Conservation (phyloP, 1,140 invertebrate species). For the Trichoplusia ni region DNA sequence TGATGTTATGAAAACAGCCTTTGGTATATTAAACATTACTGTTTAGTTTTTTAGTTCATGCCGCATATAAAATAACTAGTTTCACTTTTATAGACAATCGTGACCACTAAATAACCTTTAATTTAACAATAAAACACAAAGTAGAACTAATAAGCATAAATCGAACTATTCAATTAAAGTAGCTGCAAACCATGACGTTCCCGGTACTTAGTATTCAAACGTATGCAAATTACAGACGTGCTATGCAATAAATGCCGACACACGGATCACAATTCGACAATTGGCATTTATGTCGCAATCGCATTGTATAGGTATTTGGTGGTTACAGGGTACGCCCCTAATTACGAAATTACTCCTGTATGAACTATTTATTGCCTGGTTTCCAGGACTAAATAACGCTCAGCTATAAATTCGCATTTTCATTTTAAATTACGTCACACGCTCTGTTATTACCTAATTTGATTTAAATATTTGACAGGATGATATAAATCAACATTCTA, state of each 20-base stretch:
- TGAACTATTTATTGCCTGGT: conserved; percentile 12
- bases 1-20: too few relatives aligned
- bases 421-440: conserved; percentile 15
- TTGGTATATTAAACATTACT: too few relatives aligned
- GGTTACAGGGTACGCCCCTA: conserved; percentile 18
- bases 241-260: conserved; percentile 81
- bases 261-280: conserved; percentile 79
- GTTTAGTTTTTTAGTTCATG: too few relatives aligned
- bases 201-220: conserved; percentile 79
- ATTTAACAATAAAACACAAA: conserved; percentile 58
- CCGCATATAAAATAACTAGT: too few relatives aligned
- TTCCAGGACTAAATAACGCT: background rate
- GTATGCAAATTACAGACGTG: conserved; percentile 81
- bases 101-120: conserved; percentile 2
- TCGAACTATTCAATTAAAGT: conserved; percentile 80
- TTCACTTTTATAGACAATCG: too few relatives aligned
- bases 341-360: conserved; percentile 23
- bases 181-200: conserved; percentile 73
- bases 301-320: conserved; percentile 52
- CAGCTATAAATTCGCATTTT: conserved; percentile 4
- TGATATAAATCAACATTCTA: conserved; percentile 4
- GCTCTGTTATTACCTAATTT: conserved; percentile 23
- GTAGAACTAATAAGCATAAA: conserved; percentile 71
- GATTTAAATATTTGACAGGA: conserved; percentile 14
- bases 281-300: conserved; percentile 76